phyloP scores from a whole-genome alignment of 2,113 vertebrate species.

The Mungos mungo region DNA sequence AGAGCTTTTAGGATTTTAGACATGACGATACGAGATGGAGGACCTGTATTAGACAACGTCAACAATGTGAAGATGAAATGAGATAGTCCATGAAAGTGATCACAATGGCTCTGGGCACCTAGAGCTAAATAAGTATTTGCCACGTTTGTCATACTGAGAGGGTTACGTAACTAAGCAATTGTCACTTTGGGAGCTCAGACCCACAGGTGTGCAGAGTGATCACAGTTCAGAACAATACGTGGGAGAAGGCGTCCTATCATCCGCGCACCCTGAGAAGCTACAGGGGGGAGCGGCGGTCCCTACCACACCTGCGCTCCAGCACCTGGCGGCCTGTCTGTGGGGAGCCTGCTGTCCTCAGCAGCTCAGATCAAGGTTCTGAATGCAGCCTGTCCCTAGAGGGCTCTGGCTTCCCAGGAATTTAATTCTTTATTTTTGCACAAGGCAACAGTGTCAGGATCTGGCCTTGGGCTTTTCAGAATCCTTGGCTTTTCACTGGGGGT shows the following conservation, averaged over 20 bases:
- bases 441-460: background rate
- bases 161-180: background rate
- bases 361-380: background rate
- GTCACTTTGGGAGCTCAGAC: background rate
- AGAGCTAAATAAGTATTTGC: background rate
- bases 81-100: background rate
- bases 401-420: background rate
- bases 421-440: background rate
- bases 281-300: accelerated
- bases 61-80: background rate
- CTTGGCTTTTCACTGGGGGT: background rate
- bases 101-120: background rate
- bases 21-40: background rate
- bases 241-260: background rate
- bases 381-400: background rate
- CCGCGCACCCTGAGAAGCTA: background rate
- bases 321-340: background rate
- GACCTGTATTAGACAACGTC: background rate
- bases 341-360: background rate
- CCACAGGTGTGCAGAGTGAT: background rate
- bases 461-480: background rate
- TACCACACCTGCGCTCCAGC: too few species aligned
- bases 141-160: background rate
- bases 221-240: background rate
- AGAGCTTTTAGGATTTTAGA: background rate